A percentile compares a stretch with the other conserved stretches of the same genome.
Evolutionary conservation across 2,797 vertebrate genomes (phyloP).

Genomic region (Enteromius mattozi): DNA sequence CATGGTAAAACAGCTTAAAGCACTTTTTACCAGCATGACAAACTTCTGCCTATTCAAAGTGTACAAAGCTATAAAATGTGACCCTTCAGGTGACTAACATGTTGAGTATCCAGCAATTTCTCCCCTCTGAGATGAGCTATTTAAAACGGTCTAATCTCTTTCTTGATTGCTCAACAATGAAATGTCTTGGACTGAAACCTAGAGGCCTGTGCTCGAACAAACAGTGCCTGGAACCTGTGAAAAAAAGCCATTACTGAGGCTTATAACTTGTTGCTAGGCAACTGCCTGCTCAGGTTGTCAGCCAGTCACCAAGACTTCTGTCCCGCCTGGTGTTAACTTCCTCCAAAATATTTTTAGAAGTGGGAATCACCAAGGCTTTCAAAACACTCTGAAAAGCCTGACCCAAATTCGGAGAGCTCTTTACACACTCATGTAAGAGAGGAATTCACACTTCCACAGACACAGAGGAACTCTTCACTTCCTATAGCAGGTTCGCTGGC

Average conservation of each 20-base stretch:
- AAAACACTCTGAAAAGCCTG: slow-evolving; percentile 21
- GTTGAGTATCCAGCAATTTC: slow-evolving; percentile 1
- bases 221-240: slow-evolving; percentile 18
- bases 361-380: slow-evolving; percentile 42
- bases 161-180: slow-evolving; percentile 26
- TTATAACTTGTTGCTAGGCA: slow-evolving; percentile 66
- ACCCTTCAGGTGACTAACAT: slow-evolving; percentile 23
- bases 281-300: slow-evolving; percentile 57
- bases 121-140: slow-evolving; percentile 14
- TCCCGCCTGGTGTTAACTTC: slow-evolving; percentile 25
- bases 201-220: slow-evolving; percentile 18
- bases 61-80: slow-evolving; percentile 2
- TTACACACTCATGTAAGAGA: not conserved
- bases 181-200: not conserved
- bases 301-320: slow-evolving; percentile 38
- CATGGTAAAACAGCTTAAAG: slow-evolving; percentile 1
- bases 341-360: slow-evolving; percentile 53
- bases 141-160: slow-evolving; percentile 11
- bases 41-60: slow-evolving; percentile 8
- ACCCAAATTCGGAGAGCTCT: not conserved
- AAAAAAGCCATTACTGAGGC: slow-evolving; percentile 55
- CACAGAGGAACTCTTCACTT: slow-evolving; percentile 31
- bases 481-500: not conserved
- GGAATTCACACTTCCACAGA: not conserved
- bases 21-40: not conserved